Evolutionary conservation across 23 tunicate genomes (phyloP).

Genomic region (Halocynthia roretzi): DNA sequence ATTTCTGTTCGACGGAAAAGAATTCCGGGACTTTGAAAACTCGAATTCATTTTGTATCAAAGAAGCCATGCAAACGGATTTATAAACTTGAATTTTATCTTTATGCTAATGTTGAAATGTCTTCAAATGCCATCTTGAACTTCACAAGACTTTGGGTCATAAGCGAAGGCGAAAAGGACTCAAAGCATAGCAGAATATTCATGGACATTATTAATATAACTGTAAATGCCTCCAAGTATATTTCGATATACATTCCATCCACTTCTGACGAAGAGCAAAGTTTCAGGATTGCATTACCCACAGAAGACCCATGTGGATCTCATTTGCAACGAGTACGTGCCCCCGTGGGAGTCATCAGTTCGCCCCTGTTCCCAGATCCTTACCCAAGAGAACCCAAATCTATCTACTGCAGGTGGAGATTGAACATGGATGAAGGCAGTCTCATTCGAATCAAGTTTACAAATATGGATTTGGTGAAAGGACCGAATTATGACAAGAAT

Average conservation of each 20-base stretch:
- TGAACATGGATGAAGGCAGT: constrained; percentile 11
- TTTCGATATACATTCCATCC: background rate
- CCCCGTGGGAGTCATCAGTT: background rate
- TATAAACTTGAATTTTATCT: constrained; percentile 36
- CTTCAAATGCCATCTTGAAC: background rate
- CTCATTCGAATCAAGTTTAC: constrained; percentile 38
- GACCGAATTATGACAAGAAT: background rate
- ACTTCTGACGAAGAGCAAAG: background rate
- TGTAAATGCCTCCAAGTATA: background rate
- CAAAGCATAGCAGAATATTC: background rate
- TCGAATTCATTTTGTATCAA: constrained; percentile 1
- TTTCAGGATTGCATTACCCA: background rate
- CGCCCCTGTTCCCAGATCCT: background rate
- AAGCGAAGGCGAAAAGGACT: background rate
- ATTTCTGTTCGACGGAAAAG: constrained; percentile 16
- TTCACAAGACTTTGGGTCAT: background rate
- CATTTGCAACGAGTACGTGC: constrained; percentile 3
- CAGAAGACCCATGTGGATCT: constrained; percentile 6
- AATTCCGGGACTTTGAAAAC: background rate
- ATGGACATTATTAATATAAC: background rate
- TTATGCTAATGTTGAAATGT: background rate
- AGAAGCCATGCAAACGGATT: constrained; percentile 7
- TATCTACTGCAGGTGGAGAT: constrained; percentile 32
- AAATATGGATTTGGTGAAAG: background rate
- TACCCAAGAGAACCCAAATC: background rate